Conservation (phyloP, 2,797 vertebrate genomes). For the Lateolabrax maculatus region DNA sequence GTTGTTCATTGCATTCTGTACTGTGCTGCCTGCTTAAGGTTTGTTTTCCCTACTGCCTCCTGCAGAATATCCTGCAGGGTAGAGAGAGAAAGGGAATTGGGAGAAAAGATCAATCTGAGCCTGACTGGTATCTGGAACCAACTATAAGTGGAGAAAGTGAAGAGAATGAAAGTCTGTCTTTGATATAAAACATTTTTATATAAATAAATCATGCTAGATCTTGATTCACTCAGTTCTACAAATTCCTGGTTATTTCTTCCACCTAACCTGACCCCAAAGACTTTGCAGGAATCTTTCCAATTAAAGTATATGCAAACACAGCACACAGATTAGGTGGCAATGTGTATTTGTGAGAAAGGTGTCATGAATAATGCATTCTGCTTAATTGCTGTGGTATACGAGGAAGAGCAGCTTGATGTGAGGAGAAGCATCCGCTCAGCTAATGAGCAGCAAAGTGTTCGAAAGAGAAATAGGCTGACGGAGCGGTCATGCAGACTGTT, state of each 20-base stretch:
- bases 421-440: conserved; percentile 67
- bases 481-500: conserved; percentile 54
- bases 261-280: conserved; percentile 61
- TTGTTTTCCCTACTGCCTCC: conserved; percentile 38
- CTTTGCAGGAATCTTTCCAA: conserved; percentile 73
- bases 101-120: conserved; percentile 34
- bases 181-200: conserved; percentile 17
- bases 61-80: conserved; percentile 34
- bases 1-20: conserved; percentile 45
- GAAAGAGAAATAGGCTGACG: conserved; percentile 62
- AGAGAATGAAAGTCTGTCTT: conserved; percentile 22
- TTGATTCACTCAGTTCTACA: conserved; percentile 25
- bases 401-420: conserved; percentile 71
- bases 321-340: conserved; percentile 68
- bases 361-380: conserved; percentile 85
- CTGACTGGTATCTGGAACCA: conserved; percentile 18
- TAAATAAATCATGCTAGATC: conserved; percentile 15
- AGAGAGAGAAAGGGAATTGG: conserved; percentile 5
- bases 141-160: conserved; percentile 13
- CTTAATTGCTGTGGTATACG: conserved; percentile 79
- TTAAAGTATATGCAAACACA: conserved; percentile 81
- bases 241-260: conserved; percentile 37
- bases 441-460: conserved; percentile 80
- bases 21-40: conserved; percentile 44
- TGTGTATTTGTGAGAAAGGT: conserved; percentile 72